Evolutionary conservation across 2,888 invertebrate species (phyloP), one percentile per base, ranked within the genome.

Genomic region (Yponomeuta evonymella): DNA sequence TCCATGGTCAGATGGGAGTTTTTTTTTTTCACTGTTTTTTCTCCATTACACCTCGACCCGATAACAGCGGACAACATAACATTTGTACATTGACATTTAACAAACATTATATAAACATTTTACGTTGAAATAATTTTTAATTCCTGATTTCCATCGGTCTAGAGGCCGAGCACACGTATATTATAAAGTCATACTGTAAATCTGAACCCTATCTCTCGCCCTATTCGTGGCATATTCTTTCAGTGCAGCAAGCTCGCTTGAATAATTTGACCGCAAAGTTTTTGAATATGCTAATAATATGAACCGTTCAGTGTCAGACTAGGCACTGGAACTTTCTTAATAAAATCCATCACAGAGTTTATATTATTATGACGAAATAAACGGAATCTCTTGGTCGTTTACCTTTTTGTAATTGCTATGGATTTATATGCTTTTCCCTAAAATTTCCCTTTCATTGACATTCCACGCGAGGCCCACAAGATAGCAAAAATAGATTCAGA

Each of bases 261-360:
- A 48, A 67, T 67, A 67, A 67, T 43, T 67, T 67, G 67, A 33
- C 8, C 33, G 30, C 33, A n/a, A 81, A 84, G 81, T 84, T 84
- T 80, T 77, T 77, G 80, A 82, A 81, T 79, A 85, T 82, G 83
- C 75, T 82, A 84, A 85, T 83, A 48, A 23, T 78, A 79, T 80
- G 78, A 82, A 83, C 80, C 75, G 75, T 77, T 77, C 74, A 73
- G 75, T 73, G 71, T 72, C 70, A 70, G 72, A 74, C 75, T 74
- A 43, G 43, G 9, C 8, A 75, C 72, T 58, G 72, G 74, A 86
- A 85, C 82, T 86, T 86, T 82, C 80, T 81, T 83, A 84, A 85
- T 86, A 83, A 83, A 81, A 83, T 83, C 82, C 65, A 33, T 29
- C 65, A 1, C 51, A 58, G 15, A 58, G 15, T 58, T 15, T 15